Conservation (phyloP, 2,797 vertebrate genomes). For the Argentina silus region DNA sequence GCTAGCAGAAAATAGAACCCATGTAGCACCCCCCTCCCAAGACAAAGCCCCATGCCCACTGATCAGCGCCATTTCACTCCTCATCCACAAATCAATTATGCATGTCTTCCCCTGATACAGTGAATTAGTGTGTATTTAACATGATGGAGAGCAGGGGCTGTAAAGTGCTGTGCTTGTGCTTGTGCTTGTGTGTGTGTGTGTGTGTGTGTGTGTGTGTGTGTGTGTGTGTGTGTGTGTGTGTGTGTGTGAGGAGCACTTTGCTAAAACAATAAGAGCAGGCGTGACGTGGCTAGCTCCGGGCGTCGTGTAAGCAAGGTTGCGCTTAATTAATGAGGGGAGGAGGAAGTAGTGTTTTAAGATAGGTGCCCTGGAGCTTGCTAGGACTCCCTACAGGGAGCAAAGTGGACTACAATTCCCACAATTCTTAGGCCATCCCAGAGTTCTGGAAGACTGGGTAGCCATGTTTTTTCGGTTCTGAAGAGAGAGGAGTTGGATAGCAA, state of each 20-base stretch:
- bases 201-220: slow-evolving; percentile 20
- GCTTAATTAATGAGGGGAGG: slow-evolving; percentile 48
- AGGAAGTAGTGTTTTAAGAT: slow-evolving; percentile 26
- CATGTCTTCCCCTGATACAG: slow-evolving; percentile 74
- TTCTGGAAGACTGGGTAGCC: not conserved
- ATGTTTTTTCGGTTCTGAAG: slow-evolving; percentile 29
- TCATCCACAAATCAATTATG: slow-evolving; percentile 81
- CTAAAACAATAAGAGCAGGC: slow-evolving; percentile 44
- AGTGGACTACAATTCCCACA: not conserved
- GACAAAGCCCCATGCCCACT: slow-evolving; percentile 57
- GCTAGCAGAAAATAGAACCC: not conserved
- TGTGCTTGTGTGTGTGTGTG: slow-evolving; percentile 22
- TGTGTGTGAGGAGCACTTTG: slow-evolving; percentile 36
- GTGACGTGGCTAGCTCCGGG: slow-evolving; percentile 38
- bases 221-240: slow-evolving; percentile 33
- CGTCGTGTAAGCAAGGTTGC: slow-evolving; percentile 38
- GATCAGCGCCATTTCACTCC: slow-evolving; percentile 73
- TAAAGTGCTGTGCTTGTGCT: slow-evolving; percentile 32
- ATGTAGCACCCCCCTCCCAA: not conserved
- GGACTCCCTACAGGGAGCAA: slow-evolving; percentile 11
- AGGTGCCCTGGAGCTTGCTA: not conserved
- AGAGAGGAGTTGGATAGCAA: slow-evolving; percentile 20
- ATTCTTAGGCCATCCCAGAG: slow-evolving; percentile 4
- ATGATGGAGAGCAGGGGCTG: slow-evolving; percentile 2
- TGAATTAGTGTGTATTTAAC: slow-evolving; percentile 63